A percentile compares a stretch with the other conserved stretches of the same genome.
phyloP scores from a whole-genome alignment of 1,140 invertebrate species.

The Chelonus insularis region DNA sequence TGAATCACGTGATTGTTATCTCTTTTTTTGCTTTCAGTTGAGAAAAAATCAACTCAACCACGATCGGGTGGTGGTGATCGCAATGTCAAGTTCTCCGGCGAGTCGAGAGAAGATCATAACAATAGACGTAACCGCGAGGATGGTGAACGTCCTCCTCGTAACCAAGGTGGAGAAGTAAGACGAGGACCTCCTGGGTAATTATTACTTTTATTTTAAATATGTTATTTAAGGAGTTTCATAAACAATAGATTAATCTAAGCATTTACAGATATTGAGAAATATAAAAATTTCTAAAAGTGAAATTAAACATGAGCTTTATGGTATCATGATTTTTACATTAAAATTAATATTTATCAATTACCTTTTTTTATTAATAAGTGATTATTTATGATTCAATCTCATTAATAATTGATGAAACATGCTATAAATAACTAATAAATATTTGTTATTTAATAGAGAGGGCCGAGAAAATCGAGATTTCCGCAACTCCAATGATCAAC shows the following conservation, averaged over 20 bases:
- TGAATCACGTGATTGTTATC: neutral
- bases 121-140: conserved; percentile 76
- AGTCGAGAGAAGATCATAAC: conserved; percentile 72
- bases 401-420: too few species aligned
- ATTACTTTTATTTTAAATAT: neutral
- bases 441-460: conserved; percentile 40
- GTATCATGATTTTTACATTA: too few species aligned
- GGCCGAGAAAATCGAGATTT: conserved; percentile 45
- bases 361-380: too few species aligned
- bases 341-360: too few species aligned
- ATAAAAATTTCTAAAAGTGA: too few species aligned
- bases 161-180: conserved; percentile 46
- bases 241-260: too few species aligned
- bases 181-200: conserved; percentile 49
- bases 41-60: conserved; percentile 51
- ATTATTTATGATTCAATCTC: too few species aligned
- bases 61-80: conserved; percentile 51
- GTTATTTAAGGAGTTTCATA: too few species aligned
- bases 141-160: conserved; percentile 51
- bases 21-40: conserved; percentile 35
- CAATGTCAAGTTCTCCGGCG: conserved; percentile 61
- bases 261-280: too few species aligned
- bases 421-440: too few species aligned
- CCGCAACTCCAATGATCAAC: conserved; percentile 41
- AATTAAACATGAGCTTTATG: too few species aligned